Conservation (phyloP, 2,797 vertebrate genomes). For the Danio albolineatus region DNA sequence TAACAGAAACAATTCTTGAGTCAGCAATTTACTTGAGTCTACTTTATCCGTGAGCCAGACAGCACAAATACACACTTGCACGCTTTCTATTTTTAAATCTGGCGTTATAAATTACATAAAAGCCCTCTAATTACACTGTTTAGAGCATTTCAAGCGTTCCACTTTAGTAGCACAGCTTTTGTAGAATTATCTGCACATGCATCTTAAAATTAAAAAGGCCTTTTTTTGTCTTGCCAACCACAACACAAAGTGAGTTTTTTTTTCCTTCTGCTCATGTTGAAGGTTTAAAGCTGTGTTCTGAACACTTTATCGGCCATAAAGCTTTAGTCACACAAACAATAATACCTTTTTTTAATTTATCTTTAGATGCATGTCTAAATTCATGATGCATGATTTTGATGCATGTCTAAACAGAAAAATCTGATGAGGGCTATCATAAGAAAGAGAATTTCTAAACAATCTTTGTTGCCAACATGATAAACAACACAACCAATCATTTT, state of each 20-base stretch:
- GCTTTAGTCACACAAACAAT: not conserved
- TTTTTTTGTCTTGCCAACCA: conserved; percentile 64
- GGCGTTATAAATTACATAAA: conserved; percentile 58
- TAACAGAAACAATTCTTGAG: conserved; percentile 36
- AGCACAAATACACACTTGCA: conserved; percentile 48
- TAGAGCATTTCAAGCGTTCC: conserved; percentile 64
- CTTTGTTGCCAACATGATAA: not conserved
- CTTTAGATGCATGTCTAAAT: conserved; percentile 48
- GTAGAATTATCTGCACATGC: conserved; percentile 66
- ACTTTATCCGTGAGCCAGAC: conserved; percentile 31
- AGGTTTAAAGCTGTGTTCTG: conserved; percentile 6
- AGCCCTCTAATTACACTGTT: conserved; percentile 69
- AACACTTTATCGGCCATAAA: not conserved
- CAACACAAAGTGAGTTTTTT: conserved; percentile 55
- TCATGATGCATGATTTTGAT: too few relatives aligned
- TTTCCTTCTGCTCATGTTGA: not conserved
- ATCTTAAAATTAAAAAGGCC: conserved; percentile 68
- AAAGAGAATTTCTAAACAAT: not conserved
- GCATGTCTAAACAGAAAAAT: conserved; percentile 28
- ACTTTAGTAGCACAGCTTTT: conserved; percentile 67
- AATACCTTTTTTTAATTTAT: conserved; percentile 56
- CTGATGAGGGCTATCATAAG: not conserved
- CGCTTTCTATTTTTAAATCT: conserved; percentile 64
- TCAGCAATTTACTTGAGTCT: conserved; percentile 41
- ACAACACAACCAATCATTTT: not conserved